Percentiles rank a stretch among this genome's conserved stretches.
Conservation (phyloP, 2,797 vertebrate species). For the Antrozous pallidus region DNA sequence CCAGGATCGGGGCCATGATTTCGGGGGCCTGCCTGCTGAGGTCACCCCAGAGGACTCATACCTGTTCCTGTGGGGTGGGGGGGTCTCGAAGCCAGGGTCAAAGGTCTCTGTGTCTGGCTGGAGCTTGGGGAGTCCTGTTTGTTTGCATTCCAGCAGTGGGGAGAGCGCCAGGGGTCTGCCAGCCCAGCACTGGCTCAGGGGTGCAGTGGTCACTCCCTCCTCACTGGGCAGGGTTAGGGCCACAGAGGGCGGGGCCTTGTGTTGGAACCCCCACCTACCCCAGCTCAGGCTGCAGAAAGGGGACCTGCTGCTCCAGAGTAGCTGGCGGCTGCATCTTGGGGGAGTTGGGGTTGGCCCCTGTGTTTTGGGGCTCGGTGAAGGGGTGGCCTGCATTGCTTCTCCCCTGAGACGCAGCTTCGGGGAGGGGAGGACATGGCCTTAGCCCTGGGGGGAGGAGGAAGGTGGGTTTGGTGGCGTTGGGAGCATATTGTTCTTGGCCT, state of each 20-base stretch:
- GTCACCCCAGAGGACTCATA: background rate
- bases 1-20: background rate
- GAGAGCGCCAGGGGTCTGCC: background rate
- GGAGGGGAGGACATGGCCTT: background rate
- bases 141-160: background rate
- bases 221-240: background rate
- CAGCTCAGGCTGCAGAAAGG: background rate
- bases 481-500: background rate
- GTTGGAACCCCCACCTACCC: background rate
- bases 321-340: background rate
- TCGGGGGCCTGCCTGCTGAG: background rate
- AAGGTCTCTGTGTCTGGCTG: fast-evolving
- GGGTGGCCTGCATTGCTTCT: background rate
- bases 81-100: background rate
- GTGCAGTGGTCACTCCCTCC: background rate
- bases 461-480: background rate
- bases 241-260: background rate
- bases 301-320: background rate
- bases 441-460: background rate
- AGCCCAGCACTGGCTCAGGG: background rate
- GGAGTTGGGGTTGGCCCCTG: background rate
- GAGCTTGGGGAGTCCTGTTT: background rate
- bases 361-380: background rate
- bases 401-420: background rate
- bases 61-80: background rate